Evolutionary conservation across 2,888 invertebrate species (phyloP), one percentile per base, ranked within the genome.

Genomic region (Lochmaea crataegi): DNA sequence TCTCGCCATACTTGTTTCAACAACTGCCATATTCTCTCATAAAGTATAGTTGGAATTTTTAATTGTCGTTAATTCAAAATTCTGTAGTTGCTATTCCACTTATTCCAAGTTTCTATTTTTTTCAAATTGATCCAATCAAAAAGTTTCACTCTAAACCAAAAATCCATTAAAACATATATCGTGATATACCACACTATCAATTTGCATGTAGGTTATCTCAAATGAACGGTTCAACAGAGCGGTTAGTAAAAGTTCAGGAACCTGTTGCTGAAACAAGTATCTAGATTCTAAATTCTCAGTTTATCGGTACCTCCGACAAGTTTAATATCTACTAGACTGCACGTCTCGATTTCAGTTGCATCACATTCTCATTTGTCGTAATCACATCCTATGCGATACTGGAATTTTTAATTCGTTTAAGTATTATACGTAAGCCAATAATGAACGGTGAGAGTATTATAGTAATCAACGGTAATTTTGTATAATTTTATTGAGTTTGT

Each of bases 181-280:
- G 60, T 60, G 60, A 60, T 60, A 60, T 60, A 60, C 60, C 60
- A 60, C 14, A 60, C 32, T 3, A 38, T 53, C 53, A 38, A 65
- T 66, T 66, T 41, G 56, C 57, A 32, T 66, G 57, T 57, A 42
- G 38, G 41, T 41, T 57, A 66, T 66, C 56, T 56, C 22, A n/a
- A 41, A 66, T 42, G 41, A 56, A 66, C 38, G 22, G 41, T 16
- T 66, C 57, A 65, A 53, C 65, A 53, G 51, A 57, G 26, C 66
- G 22, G 56, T 66, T 51, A 66, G 56, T 57, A 66, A 66, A 57
- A 56, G 66, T 66, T 66, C 65, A 65, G 51, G 22, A 66, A 66
- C 66, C 66, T 66, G 66, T 66, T 66, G 66, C 66, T 66, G 57
- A 66, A 66, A 66, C 66, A 42, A 66, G 66, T 41, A 66, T 66